Base-by-base conservation (phyloP, 2,888 invertebrate genomes). In the Meganola albula region DNA sequence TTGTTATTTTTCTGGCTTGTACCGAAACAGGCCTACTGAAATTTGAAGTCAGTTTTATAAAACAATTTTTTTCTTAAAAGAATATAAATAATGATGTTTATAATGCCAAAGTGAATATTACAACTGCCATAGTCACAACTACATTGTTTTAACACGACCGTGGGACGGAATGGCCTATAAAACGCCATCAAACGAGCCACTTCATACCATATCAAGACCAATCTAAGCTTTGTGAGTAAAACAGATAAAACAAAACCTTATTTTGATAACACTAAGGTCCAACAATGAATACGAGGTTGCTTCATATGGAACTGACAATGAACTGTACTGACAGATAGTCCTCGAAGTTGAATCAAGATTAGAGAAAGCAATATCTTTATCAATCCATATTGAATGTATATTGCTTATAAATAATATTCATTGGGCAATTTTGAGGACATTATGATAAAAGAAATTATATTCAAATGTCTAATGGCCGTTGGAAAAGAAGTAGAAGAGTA, bases 121-220 rank as follows among this genome's bases (percentile, higher is more conserved):
- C 34, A 26, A 37, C 30, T 36, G 21, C 45, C 39, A 27, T 45
- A 53, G 48, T 51, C 49, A 53, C 40, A 39, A 13, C 34, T 30
- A 34, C 36, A 45, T 49, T 53, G 44, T 53, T 42, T 46, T 30
- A 47, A 42, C 35, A 39, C 46, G 38, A 49, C 45, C 49, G 49
- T 53, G 52, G 52, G 52, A 49, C 33, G 47, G 34, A 51, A 52
- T 54, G 47, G 40, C 22, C 47, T 37, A 52, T 54, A 52, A 49
- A 53, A 47, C 31, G 35, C 37, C 30, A 43, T 26, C 44, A 35
- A 27, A 40, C 34, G 39, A 45, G 29, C 44, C 55, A 45, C 55
- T 52, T 40, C 36, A 45, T 30, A 37, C 39, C 35, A 40, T 43
- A 50, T 34, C 42, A 20, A 24, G n/a, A 13, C 28, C 46, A 9